Base-by-base conservation (phyloP, 2,797 vertebrate genomes). In the Aldrovandia affinis region DNA sequence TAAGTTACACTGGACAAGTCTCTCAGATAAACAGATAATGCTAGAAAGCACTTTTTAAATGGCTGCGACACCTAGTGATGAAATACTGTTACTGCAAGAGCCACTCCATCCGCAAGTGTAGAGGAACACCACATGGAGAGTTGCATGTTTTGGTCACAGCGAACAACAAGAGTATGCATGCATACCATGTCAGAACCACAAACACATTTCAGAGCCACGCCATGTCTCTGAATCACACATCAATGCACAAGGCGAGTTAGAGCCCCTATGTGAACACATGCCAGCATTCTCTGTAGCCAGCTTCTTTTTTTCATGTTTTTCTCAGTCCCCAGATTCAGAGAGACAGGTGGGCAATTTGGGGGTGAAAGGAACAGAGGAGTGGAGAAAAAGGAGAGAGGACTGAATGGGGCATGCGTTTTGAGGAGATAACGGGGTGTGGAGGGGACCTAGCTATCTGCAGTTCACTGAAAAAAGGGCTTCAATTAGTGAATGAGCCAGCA, bases 341-440 rank as follows among this genome's bases (percentile, higher is more conserved):
- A 86, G 85, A 88, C 90, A 93, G 91, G 90, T 90, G 89, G 84
- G 18, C 42, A 81, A 9, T 3, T 39, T 47, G 59, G 44, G 59
- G 33, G 3, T 18, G 22, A 28, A 47, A 50, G 61, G 78, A 33
- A 79, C 2, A 30, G 44, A 78, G 18, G 78, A 61, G 22, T 33
- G 7, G 30, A 79, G 50, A 55, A 22, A 7, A 44, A 65, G 6
- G 15, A 79, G 47, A 57, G 73, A 52, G 28, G 22, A 79, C 10
- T 22, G 25, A 42, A 6, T 36, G 70, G 55, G 78, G 39, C 1
- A 63, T 47, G 68, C 30, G n/a, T 75, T 75, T 75, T 4, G 42
- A 28, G 33, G 8, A 70, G 25, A 86, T 63, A 81, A 52, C 28
- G 28, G 57, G 36, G n/a, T 10, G 18, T 12, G 3, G 22, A 30